Conservation (phyloP, 2,797 vertebrate genomes). For the Gadopsis bispinosus region DNA sequence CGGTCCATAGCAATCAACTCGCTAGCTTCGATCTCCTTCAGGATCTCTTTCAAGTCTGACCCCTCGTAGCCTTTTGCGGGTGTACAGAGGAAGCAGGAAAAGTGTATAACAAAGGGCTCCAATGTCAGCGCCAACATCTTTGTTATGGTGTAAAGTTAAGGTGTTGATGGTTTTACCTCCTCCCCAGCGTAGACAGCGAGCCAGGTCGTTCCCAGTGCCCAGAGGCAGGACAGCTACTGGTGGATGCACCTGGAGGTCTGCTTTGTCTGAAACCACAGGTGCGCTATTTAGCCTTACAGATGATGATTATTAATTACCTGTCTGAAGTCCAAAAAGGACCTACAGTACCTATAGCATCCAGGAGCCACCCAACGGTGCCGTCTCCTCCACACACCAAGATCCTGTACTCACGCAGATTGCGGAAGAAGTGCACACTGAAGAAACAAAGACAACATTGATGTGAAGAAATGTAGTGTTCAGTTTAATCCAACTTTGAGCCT, state of each 20-base stretch:
- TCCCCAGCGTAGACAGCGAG: constrained; percentile 95
- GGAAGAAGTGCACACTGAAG: constrained; percentile 91
- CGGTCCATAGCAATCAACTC: constrained; percentile 88
- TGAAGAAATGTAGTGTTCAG: background rate
- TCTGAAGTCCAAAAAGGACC: constrained; percentile 33
- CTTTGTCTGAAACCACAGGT: constrained; percentile 87
- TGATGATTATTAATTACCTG: background rate
- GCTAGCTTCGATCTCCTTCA: constrained; percentile 89
- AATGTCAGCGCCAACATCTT: background rate
- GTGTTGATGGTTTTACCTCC: constrained; percentile 86
- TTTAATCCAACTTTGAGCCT: background rate
- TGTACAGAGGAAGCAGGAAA: background rate
- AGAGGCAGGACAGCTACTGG: constrained; percentile 92
- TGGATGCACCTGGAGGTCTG: constrained; percentile 84
- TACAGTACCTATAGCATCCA: constrained; percentile 91
- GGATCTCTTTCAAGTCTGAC: constrained; percentile 87
- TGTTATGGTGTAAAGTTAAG: background rate
- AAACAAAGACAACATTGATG: constrained; percentile 20
- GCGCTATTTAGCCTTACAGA: constrained; percentile 8
- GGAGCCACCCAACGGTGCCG: constrained; percentile 95
- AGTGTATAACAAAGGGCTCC: background rate
- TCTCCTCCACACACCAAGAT: constrained; percentile 95
- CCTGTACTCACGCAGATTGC: constrained; percentile 86
- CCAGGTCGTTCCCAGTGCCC: constrained; percentile 95
- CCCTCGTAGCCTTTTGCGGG: constrained; percentile 90